A percentile compares a stretch with the other conserved stretches of the same genome.
phyloP scores from a whole-genome alignment of 1,140 invertebrate species.

The Bathynomus jamesi region DNA sequence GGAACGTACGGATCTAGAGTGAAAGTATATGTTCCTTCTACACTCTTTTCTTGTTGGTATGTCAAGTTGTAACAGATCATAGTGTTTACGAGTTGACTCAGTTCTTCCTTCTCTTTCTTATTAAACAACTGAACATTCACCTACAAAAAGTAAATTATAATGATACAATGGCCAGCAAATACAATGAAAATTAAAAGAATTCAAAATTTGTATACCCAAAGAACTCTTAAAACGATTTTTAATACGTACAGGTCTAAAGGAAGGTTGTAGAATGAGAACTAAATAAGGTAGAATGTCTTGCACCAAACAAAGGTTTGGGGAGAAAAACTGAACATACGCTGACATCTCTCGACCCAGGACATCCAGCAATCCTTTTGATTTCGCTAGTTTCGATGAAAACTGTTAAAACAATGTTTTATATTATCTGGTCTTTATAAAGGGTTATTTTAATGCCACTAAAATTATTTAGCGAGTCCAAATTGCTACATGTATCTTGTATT shows the following conservation, averaged over 20 bases:
- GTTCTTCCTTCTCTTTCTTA: conserved; percentile 60
- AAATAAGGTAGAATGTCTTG: conserved; percentile 67
- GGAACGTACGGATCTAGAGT: conserved; percentile 75
- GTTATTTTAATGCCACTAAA: too few relatives aligned
- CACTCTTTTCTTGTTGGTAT: conserved; percentile 67
- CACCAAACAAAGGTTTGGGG: conserved; percentile 50
- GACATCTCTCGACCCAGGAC: conserved; percentile 54
- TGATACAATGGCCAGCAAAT: too few relatives aligned
- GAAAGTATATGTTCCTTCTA: conserved; percentile 71
- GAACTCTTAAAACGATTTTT: too few relatives aligned
- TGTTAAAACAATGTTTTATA: conserved; percentile 47
- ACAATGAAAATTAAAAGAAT: too few relatives aligned
- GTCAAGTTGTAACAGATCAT: conserved; percentile 85
- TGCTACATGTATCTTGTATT: too few relatives aligned
- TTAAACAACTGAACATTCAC: conserved; percentile 65
- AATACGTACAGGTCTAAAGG: conserved; percentile 59
- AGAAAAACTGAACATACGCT: conserved; percentile 52
- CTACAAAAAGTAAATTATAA: too few relatives aligned
- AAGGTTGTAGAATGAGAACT: conserved; percentile 64
- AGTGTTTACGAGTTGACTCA: conserved; percentile 63
- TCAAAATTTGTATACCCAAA: too few relatives aligned
- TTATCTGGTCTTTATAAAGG: not conserved
- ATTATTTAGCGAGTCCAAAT: too few relatives aligned
- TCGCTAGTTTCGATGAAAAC: conserved; percentile 49
- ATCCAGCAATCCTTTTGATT: conserved; percentile 16